Base-by-base conservation (phyloP, 2,797 vertebrate genomes). In the Thaleichthys pacificus region DNA sequence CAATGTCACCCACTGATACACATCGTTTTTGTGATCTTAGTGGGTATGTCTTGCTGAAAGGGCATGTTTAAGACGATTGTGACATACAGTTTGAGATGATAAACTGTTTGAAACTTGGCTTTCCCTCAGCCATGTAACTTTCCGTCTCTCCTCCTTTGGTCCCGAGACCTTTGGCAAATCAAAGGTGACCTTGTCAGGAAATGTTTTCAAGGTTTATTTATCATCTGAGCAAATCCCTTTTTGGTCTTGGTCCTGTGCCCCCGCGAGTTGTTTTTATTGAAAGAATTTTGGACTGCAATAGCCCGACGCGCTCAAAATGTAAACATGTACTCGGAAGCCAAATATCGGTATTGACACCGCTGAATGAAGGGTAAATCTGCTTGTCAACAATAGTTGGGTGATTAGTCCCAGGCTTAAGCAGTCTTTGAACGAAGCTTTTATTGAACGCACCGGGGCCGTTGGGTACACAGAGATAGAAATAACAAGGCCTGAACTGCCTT, bases 301-400 rank as follows among this genome's bases (percentile, higher is more conserved):
- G 80, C 88, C 80, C 82, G 78, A 75, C 76, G 51, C 8, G 62
- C 51, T 76, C 82, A 81, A 72, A 85, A 80, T 78, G 84, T 87
- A 90, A 92, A 91, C 86, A 86, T 84, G 78, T 84, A 80, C 70
- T 66, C 38, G 76, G 85, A 89, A 86, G 85, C 78, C 81, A 91
- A 91, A 88, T 80, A 86, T 87, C 81, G 70, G 68, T 82, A 84
- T 83, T 88, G 88, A 89, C 86, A 86, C 82, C 28, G 17, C 70
- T 76, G 77, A 83, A 81, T 78, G 79, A 87, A 82, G 84, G 83
- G 77, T 80, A 84, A 77, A 75, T 68, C 64, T 84, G 79, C 78
- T 77, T 88, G 87, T 87, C 87, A 82, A 80, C 85, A 86, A 87
- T 68, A 78, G 79, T 87, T 82, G 79, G 83, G 82, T 88, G 83